These are phyloP conservation scores for Hypanus sabinus DNA, from an alignment of 2,113 vertebrate genomes.

Conservation along the genomic window DNA sequence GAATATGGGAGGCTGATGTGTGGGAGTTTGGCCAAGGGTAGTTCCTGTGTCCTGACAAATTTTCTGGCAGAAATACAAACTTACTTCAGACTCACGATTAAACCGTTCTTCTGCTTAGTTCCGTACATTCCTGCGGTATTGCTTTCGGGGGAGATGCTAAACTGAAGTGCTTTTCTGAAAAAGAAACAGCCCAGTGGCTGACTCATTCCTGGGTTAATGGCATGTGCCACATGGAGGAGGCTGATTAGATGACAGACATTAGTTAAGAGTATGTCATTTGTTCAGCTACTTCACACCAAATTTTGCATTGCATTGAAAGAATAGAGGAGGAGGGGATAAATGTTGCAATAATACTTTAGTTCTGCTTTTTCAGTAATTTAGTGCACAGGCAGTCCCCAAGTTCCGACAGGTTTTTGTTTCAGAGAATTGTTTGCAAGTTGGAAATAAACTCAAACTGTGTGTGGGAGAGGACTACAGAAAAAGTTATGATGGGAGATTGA, in stretches of 20 bases:
- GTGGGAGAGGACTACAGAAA: too few species aligned
- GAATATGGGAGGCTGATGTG: not conserved
- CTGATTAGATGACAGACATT: not conserved
- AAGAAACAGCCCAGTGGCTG: not conserved
- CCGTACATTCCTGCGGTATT: not conserved
- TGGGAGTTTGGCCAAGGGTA: not conserved
- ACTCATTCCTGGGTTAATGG: not conserved
- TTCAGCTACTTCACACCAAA: not conserved
- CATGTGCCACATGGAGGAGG: not conserved
- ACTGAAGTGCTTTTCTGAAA: not conserved
- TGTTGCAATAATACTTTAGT: not conserved
- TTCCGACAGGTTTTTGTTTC: too few species aligned
- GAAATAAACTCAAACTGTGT: too few species aligned
- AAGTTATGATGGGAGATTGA: too few species aligned
- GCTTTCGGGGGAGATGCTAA: not conserved
- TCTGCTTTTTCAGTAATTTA: not conserved
- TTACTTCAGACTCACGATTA: not conserved
- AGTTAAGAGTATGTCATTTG: not conserved
- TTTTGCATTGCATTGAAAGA: not conserved
- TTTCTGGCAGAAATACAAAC: not conserved
- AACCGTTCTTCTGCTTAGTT: not conserved
- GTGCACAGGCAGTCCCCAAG: too few species aligned
- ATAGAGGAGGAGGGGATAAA: not conserved
- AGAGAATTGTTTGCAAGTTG: too few species aligned
- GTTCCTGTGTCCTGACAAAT: not conserved